Evolutionary conservation across 2,888 invertebrate genomes (phyloP), one percentile per base, ranked within the genome.

Genomic region (Cheilosia soror): DNA sequence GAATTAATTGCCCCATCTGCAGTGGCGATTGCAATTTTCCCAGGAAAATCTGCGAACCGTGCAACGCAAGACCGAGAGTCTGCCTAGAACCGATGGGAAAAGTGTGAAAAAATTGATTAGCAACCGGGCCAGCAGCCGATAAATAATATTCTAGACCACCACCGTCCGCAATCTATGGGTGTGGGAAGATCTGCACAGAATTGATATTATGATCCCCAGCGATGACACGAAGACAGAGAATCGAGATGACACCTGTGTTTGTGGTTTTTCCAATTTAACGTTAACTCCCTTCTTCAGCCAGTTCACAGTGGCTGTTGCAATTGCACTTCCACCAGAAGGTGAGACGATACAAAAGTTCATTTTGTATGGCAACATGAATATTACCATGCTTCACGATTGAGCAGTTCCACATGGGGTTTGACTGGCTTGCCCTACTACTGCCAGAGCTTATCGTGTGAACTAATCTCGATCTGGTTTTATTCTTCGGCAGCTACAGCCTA

Each of bases 371-470:
- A 78, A 42, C 63, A 79, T 51, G 69, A 62, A 79, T 71, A 85
- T 75, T 71, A 51, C 66, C 44, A 47, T 71, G 58, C 81, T 81
- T 85, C 81, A 81, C 76, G 81, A 71, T 71, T 81, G 85, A 85
- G 85, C 81, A 85, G 85, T 81, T 81, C 51, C 81, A 75, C 49
- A 27, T 11, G 65, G 71, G 76, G 68, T 75, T 62, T 69, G 65
- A 37, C 69, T 69, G 68, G 33, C 58, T 75, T 60, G 87, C 78
- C 87, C 76, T 60, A 77, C 63, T 77, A 79, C 85, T 87, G 87
- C 76, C 87, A 76, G 72, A 88, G 88, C 89, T 90, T 90, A 90
- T 89, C 89, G 86, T 86, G 86, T 82, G 86, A 86, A 86, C 73
- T 86, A 73, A 86, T 86, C 86, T 82, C 63, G 73, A 86, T 82